Conservation (phyloP, 2,888 invertebrate genomes). For the Andrena praecox region DNA sequence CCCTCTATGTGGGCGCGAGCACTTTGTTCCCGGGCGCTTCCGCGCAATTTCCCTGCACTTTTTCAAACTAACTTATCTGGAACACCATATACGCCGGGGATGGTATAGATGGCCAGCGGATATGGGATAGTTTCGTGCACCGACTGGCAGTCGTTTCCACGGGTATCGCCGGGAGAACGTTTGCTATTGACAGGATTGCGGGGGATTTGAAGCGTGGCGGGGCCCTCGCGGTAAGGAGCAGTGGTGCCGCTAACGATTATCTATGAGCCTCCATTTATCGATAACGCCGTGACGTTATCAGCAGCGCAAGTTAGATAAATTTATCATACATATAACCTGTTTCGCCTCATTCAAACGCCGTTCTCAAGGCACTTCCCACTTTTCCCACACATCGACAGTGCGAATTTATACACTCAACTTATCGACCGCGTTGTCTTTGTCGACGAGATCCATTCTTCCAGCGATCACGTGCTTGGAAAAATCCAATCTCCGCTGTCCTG, state of each 20-base stretch:
- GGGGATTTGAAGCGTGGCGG: neutral
- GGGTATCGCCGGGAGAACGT: neutral
- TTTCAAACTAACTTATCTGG: constrained; percentile 24
- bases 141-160: constrained; percentile 6
- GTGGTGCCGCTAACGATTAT: neutral
- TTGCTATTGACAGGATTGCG: constrained; percentile 25
- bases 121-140: constrained; percentile 4
- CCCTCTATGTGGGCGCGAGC: too few species aligned
- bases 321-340: neutral
- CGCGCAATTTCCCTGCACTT: constrained; percentile 22
- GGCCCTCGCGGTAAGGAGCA: neutral
- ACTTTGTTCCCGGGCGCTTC: neutral
- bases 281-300: neutral
- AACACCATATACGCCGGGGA: neutral
- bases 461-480: neutral
- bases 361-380: too few species aligned
- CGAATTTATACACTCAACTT: too few species aligned
- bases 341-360: too few species aligned
- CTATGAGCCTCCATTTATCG: neutral
- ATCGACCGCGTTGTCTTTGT: too few species aligned
- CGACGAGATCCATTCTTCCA: too few species aligned
- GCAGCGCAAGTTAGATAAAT: neutral
- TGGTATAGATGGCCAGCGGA: neutral
- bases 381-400: too few species aligned
- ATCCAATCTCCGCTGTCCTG: neutral